Evolutionary conservation across 2,888 invertebrate species (phyloP), one percentile per base, ranked within the genome.

Genomic region (Dorcus hopei): DNA sequence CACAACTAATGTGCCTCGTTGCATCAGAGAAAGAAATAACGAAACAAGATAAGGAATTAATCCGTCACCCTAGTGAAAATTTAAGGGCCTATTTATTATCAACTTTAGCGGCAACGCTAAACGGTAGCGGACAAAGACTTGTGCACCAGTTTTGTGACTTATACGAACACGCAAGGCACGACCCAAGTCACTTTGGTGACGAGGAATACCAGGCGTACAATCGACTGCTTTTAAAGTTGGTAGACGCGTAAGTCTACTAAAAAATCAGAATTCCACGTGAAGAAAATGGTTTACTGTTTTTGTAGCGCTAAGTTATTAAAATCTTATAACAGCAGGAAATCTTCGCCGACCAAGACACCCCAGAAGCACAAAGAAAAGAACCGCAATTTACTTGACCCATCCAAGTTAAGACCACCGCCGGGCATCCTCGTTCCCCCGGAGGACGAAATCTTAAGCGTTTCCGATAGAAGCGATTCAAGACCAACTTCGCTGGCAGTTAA

Each of bases 131-230:
- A 0, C 90, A 93, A 76, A 85, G 93, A 67, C 80, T 92, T 59
- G 90, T 96, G 53, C 93, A 95, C 74, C 93, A 94, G 78, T 94
- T 94, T 78, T 93, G 93, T 74, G 95, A 95, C 78, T 84, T 91
- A 51, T 89, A 96, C 70, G 95, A 95, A 76, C 93, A 91, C 70
- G 96, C 96, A 0, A 81, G 96, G 14, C 94, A 95, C 73, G 94
- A 95, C 77, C 95, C 95, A 0, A 90, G 89, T 61, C 92, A 92
- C 77, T 94, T 93, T 72, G 89, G 88, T 0, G 89, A 90, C 63
- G 91, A 93, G 65, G 93, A 94, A 73, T 93, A 93, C 75, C 87
- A 89, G 72, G 85, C 89, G 0, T 93, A 90, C 69, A 87, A 87
- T 59, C 80, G 90, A 65, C 75, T 93, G 63, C 79, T 91, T 55